Conservation (phyloP, 2,797 vertebrate species). For the Merluccius polli region DNA sequence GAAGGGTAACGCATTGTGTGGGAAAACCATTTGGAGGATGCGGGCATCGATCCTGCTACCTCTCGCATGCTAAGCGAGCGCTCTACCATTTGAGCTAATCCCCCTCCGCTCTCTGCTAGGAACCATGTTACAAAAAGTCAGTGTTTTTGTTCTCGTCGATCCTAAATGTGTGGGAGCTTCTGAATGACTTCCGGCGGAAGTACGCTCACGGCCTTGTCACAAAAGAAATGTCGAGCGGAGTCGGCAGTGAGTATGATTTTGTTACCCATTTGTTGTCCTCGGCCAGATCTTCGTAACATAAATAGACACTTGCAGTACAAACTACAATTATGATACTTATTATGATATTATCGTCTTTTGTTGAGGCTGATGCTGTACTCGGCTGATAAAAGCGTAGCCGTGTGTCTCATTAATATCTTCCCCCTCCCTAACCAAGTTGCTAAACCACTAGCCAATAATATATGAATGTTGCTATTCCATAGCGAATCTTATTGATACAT, state of each 20-base stretch:
- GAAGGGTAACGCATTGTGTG: no score
- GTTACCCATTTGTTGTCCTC: not conserved
- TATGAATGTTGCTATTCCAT: not conserved
- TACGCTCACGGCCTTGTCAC: constrained; percentile 37
- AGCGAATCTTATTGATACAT: not conserved
- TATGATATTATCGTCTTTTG: fast-evolving
- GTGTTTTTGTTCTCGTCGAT: not conserved
- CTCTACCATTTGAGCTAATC: no score
- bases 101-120: not conserved
- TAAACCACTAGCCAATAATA: not conserved
- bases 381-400: constrained; percentile 9
- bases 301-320: not conserved
- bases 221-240: constrained; percentile 84
- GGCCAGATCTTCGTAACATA: fast-evolving
- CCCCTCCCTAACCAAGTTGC: constrained; percentile 53
- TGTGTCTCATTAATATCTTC: constrained; percentile 59
- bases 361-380: fast-evolving
- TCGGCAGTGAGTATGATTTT: constrained; percentile 83
- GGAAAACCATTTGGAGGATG: no score
- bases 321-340: not conserved
- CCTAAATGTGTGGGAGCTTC: constrained; percentile 23
- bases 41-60: no score
- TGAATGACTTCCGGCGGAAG: constrained; percentile 62
- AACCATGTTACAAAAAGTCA: not conserved
- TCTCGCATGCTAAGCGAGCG: no score